A percentile compares a stretch with the other conserved stretches of the same genome.
These are phyloP conservation scores for Maconellicoccus hirsutus DNA, from an alignment of 1,140 invertebrate species.

Conservation along the genomic window DNA sequence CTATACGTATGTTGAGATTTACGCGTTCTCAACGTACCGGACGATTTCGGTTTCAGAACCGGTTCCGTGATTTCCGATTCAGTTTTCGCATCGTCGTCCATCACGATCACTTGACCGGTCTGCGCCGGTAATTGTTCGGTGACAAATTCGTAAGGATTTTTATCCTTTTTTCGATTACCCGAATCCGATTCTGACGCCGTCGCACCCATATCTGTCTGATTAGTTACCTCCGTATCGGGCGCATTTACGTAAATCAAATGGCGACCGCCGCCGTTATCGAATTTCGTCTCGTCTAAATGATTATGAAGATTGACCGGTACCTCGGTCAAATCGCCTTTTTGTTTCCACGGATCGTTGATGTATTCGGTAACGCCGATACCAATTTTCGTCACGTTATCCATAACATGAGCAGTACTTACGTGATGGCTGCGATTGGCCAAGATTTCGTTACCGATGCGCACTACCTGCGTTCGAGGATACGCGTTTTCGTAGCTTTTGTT, in stretches of 20 bases:
- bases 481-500: conserved; percentile 15
- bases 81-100: neutral
- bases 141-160: conserved; percentile 16
- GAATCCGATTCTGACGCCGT: neutral
- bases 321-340: conserved; percentile 11
- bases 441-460: conserved; percentile 31
- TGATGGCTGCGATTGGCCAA: neutral
- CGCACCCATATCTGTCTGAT: neutral
- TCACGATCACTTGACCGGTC: conserved; percentile 22
- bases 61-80: conserved; percentile 48
- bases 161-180: neutral
- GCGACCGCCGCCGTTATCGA: conserved; percentile 19
- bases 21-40: neutral
- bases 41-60: conserved; percentile 42
- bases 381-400: conserved; percentile 32
- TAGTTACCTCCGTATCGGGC: neutral
- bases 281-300: conserved; percentile 12
- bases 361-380: conserved; percentile 28
- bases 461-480: conserved; percentile 32
- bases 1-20: conserved; percentile 2
- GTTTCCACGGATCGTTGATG: conserved; percentile 29
- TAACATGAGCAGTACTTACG: conserved; percentile 9
- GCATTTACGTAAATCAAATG: neutral
- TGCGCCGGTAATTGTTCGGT: conserved; percentile 31
- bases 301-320: conserved; percentile 23